Base-by-base conservation (phyloP, 2,888 invertebrate species). In the Lithophane ornitopus region DNA sequence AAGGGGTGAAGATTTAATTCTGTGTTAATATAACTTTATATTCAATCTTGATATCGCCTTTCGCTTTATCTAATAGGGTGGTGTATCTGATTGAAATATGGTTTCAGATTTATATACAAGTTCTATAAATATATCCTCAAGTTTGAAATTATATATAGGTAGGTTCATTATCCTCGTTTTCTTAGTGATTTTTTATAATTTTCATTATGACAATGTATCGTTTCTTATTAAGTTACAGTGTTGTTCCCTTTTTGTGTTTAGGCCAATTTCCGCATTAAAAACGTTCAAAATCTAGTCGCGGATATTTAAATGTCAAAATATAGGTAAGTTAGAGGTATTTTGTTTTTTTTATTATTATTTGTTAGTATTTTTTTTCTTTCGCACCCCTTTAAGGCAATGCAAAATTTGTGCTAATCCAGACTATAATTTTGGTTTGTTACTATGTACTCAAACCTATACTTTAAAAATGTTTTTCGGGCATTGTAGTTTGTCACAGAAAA, bases 1-100 rank as follows among this genome's bases (percentile, higher is more conserved):
- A 91, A 90, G 90, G 93, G 93, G 80, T 83, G 70, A 52, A 74
- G 61, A 68, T 91, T 88, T 90, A 88, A 88, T 89, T 90, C 89
- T 63, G 74, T 83, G 85, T 83, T 81, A 74, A 77, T 77, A 75
- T 80, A 80, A 65, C 52, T 65, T 58, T 52, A 80, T 80, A 80
- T 46, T 65, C 58, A 59, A 44, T 56, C 52, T 68, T 65, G 56
- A 69, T 81, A 83, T 83, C 69, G 39, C 22, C 59, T 83, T 81
- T 83, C 68, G 0, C 39, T 81, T 11, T 61, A 61, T 73, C 16
- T 61, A 61, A 19, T 56, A 26, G 80, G 80, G 69, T 61, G 26
- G 22, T 66, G 69, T 83, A 83, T 79, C 80, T 74, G 16, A 26
- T 46, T 79, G 34, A 54, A 19, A 49, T 66, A 26, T 66, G 11